Conservation (phyloP, 2,888 invertebrate species). For the Selenia dentaria region DNA sequence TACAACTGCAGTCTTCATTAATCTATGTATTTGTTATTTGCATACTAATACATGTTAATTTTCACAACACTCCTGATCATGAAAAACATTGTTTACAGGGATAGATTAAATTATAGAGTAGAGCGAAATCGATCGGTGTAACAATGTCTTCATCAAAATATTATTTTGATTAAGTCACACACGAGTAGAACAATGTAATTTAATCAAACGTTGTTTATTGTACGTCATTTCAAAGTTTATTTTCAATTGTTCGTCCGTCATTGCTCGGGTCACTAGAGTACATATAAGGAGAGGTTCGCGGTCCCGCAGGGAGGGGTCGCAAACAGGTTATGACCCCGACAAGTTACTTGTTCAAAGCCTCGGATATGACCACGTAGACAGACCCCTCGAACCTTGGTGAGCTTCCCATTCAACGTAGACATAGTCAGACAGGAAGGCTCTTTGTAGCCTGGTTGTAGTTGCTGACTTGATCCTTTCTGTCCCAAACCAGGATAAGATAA, state of each 20-base stretch:
- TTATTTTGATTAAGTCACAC: too few species aligned
- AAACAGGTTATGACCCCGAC: conserved; percentile 84
- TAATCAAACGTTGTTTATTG: conserved; percentile 2
- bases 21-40: too few species aligned
- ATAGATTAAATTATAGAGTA: too few species aligned
- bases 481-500: conserved; percentile 79
- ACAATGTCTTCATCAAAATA: too few species aligned
- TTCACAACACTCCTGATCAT: too few species aligned
- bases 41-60: too few species aligned
- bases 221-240: conserved; percentile 30
- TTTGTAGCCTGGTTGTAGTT: conserved; percentile 48
- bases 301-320: conserved; percentile 80
- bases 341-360: conserved; percentile 80
- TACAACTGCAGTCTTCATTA: too few species aligned
- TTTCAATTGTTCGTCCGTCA: conserved; percentile 55
- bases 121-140: too few species aligned
- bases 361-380: conserved; percentile 59
- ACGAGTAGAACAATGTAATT: too few species aligned
- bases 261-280: conserved; percentile 71
- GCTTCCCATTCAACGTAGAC: conserved; percentile 37
- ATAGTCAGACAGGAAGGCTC: conserved; percentile 43
- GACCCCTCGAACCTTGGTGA: conserved; percentile 52
- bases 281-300: conserved; percentile 65
- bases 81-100: too few species aligned
- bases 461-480: conserved; percentile 62